Evolutionary conservation across 2,888 invertebrate genomes (phyloP), one percentile per base, ranked within the genome.

Genomic region (Lithosia quadra): DNA sequence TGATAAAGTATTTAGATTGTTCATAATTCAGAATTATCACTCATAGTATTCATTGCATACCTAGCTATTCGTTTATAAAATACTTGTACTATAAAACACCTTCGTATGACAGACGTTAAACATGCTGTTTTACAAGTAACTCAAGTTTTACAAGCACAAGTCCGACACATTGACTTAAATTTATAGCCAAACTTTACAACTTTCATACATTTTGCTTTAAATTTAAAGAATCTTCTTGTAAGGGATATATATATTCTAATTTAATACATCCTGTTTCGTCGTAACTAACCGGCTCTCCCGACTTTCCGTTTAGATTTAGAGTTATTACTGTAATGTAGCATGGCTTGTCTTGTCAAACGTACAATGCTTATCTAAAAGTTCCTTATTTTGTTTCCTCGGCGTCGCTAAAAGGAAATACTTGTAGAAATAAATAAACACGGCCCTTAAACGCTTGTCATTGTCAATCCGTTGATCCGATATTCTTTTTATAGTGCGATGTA

Each of bases 341-440:
- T 81, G 84, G 83, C 87, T 85, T 85, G 89, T 88, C 84, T 83
- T 81, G 82, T 79, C 78, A 78, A 73, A 80, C 79, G 82, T 86
- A 90, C 88, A 90, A 89, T 90, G 90, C 91, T 92, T 93, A 93
- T 93, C 93, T 93, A 92, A 92, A 91, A 92, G 86, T 88, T 90
- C 84, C 88, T 92, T 90, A 91, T 93, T 91, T 91, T 89, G 91
- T 92, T 84, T 90, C 86, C 84, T 83, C 83, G 84, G 84, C 87
- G 86, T 89, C 90, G 92, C 92, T 95, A 94, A 95, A 92, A 95
- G 94, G 94, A 88, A 94, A 94, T 91, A 89, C 94, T 90, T 94
- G 94, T 95, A 89, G 86, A 92, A 91, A 94, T 94, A 94, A 95
- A 95, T 93, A 94, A 91, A 91, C 89, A 84, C 76, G 85, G 86